A percentile compares a stretch with the other conserved stretches of the same genome.
Evolutionary conservation across 2,113 vertebrate species (phyloP).

Genomic region (Menidia beryllina): DNA sequence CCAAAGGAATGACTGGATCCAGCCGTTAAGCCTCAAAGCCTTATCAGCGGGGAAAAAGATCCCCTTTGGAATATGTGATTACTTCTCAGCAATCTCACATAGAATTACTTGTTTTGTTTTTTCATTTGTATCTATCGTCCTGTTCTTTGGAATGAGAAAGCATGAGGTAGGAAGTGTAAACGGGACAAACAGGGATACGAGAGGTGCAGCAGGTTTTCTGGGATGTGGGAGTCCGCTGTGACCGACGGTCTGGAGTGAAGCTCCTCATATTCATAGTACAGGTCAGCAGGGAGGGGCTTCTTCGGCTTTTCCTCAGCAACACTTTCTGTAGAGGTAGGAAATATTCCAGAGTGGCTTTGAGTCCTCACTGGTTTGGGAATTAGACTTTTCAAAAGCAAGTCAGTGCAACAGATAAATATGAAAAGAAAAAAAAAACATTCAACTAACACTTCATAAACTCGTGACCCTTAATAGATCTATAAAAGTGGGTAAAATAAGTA

Average conservation of each 20-base stretch:
- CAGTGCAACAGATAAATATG: too few species aligned
- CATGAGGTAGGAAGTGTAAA: neutral
- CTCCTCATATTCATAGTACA: conserved; percentile 84
- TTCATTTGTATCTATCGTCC: too few species aligned
- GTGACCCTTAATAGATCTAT: too few species aligned
- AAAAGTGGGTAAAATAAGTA: too few species aligned
- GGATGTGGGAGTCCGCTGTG: conserved; percentile 81
- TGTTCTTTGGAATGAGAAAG: too few species aligned
- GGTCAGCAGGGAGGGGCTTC: conserved; percentile 69
- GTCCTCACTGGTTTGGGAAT: neutral
- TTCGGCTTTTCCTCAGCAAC: neutral
- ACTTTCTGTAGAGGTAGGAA: conserved; percentile 5
- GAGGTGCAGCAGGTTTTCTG: conserved; percentile 85
- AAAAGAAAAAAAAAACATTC: too few species aligned
- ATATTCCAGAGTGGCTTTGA: neutral
- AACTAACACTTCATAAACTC: too few species aligned
- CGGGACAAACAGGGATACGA: conserved; percentile 84
- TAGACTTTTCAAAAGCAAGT: neutral
- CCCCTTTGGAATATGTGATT: neutral
- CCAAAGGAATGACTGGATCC: conserved; percentile 91
- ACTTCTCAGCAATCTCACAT: neutral
- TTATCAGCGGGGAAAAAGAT: neutral
- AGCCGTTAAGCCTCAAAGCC: conserved; percentile 40
- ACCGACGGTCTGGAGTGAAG: conserved; percentile 83
- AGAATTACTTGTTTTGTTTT: neutral